Conservation (phyloP, 2,797 vertebrate genomes). For the Argentina silus region DNA sequence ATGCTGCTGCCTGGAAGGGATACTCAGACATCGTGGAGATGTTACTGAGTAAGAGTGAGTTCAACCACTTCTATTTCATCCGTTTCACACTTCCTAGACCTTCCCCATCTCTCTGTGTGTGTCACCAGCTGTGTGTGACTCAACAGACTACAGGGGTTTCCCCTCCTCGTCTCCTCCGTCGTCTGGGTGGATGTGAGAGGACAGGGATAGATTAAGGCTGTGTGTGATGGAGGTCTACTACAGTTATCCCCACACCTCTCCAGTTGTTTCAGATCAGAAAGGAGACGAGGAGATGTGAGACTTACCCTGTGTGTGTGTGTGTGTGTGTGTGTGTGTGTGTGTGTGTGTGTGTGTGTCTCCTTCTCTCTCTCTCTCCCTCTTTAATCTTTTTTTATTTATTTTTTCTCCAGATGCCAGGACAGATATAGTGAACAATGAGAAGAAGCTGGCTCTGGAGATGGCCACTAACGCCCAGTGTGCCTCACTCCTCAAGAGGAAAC, state of each 20-base stretch:
- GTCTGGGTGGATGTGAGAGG: not conserved
- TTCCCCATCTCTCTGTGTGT: not conserved
- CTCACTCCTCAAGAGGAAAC: constrained; percentile 91
- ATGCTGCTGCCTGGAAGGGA: constrained; percentile 98
- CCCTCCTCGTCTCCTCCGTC: too few relatives aligned
- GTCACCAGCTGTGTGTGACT: not conserved
- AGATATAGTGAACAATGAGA: constrained; percentile 94
- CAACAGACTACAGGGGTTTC: too few relatives aligned
- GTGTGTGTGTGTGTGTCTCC: not conserved
- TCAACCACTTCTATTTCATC: not conserved
- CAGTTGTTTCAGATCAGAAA: too few relatives aligned
- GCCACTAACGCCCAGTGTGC: constrained; percentile 92
- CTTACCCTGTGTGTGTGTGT: not conserved
- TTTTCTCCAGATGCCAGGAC: constrained; percentile 84
- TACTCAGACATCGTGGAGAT: constrained; percentile 96
- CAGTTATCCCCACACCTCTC: too few relatives aligned
- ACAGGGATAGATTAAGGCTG: too few relatives aligned
- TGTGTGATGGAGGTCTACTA: too few relatives aligned
- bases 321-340: not conserved
- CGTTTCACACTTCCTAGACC: not conserved
- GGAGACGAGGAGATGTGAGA: too few relatives aligned
- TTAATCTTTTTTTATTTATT: not conserved
- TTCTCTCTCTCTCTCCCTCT: not conserved
- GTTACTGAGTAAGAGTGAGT: constrained; percentile 89
- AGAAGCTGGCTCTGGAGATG: constrained; percentile 95